phyloP scores from a whole-genome alignment of 2,113 vertebrate species.

The Felis chaus region DNA sequence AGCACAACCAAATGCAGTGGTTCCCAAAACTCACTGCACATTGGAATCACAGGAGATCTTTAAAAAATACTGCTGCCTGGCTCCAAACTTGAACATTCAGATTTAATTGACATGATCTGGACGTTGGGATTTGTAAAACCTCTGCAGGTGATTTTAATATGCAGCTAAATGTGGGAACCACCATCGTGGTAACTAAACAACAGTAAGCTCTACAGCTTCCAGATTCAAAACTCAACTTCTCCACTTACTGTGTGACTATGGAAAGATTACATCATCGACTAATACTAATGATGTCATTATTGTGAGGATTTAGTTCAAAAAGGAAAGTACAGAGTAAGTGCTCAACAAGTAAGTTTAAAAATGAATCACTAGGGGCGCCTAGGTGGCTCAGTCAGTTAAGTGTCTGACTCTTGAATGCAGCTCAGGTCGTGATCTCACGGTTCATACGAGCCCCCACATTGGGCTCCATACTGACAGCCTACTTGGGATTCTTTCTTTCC shows the following conservation, averaged over 20 bases:
- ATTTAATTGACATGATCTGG: background rate
- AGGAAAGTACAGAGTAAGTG: background rate
- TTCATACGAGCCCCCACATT: no score
- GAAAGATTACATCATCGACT: background rate
- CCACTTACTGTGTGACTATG: background rate
- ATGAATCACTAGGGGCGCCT: background rate
- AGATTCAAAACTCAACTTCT: background rate
- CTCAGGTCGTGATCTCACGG: no score
- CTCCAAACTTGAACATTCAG: background rate
- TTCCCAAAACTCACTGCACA: background rate
- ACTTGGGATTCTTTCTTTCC: no score
- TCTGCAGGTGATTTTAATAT: background rate
- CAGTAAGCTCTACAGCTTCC: background rate
- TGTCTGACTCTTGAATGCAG: no score
- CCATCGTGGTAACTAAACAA: background rate
- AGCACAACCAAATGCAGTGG: background rate
- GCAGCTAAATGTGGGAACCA: background rate
- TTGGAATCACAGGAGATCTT: background rate
- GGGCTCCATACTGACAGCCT: no score
- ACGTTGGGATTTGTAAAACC: background rate
- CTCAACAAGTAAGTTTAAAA: constrained; percentile 22
- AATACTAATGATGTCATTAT: background rate
- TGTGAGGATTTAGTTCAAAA: background rate
- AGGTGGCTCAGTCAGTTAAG: no score
- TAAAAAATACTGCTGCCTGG: background rate